These are phyloP conservation scores for Gryllus bimaculatus DNA, from an alignment of 1,140 invertebrate genomes.

Conservation along the genomic window DNA sequence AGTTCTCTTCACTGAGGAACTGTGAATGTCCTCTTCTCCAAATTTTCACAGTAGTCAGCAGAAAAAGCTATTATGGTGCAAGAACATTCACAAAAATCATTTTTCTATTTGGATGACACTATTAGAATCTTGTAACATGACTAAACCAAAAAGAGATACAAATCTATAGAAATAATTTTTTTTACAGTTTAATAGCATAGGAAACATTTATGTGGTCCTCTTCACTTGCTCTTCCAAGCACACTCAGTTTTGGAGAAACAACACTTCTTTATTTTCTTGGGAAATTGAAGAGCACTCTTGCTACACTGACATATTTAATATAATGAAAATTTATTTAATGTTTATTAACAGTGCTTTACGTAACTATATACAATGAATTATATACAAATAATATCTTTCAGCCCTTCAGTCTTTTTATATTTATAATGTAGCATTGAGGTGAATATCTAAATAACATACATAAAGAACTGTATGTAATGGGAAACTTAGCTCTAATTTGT, in stretches of 20 bases:
- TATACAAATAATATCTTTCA: constrained; percentile 20
- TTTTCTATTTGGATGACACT: not conserved
- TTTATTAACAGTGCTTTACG: constrained; percentile 21
- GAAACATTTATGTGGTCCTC: constrained; percentile 1
- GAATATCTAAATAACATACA: constrained; percentile 13
- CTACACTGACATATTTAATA: constrained; percentile 13
- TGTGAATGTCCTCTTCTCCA: not conserved
- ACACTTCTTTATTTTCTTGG: not conserved
- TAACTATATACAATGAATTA: constrained; percentile 21
- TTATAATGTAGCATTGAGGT: constrained; percentile 20
- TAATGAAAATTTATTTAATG: constrained; percentile 21
- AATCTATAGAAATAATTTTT: not conserved
- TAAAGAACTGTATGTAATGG: not conserved
- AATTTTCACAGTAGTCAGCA: not conserved
- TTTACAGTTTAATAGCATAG: not conserved
- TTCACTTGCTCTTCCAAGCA: not conserved
- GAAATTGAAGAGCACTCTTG: not conserved
- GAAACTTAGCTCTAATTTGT: constrained; percentile 22
- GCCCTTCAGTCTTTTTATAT: constrained; percentile 21
- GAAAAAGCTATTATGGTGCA: not conserved
- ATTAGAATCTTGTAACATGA: not conserved
- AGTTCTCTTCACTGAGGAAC: not conserved
- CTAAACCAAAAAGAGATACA: not conserved
- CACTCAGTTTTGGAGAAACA: not conserved
- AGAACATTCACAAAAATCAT: not conserved